Conservation (phyloP, 2,113 vertebrate genomes). For the Cynopterus brachyotis region DNA sequence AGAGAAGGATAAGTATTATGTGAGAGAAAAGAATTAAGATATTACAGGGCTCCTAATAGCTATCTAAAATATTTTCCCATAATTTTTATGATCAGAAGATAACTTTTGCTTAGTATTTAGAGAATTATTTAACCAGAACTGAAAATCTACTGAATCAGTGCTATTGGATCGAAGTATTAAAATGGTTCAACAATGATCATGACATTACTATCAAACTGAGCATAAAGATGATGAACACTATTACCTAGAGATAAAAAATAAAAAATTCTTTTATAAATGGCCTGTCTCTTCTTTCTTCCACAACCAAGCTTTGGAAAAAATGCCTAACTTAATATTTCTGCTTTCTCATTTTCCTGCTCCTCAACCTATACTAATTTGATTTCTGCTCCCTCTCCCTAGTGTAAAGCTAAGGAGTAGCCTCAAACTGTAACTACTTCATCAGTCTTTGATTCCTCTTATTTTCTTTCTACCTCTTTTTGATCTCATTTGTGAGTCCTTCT, state of each 20-base stretch:
- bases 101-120: background rate
- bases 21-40: slow-evolving; percentile 1
- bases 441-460: background rate
- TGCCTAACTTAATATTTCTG: background rate
- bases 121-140: slow-evolving; percentile 27
- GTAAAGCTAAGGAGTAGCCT: background rate
- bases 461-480: background rate
- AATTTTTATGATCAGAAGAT: slow-evolving; percentile 29
- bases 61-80: slow-evolving; percentile 1
- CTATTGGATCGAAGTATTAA: background rate
- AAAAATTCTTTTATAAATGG: background rate
- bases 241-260: background rate
- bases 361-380: background rate
- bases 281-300: background rate
- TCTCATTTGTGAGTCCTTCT: background rate
- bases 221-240: background rate
- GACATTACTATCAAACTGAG: background rate
- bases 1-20: background rate
- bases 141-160: background rate
- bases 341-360: background rate
- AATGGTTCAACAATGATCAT: background rate
- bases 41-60: background rate
- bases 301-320: background rate
- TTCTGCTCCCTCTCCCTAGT: background rate
- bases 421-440: background rate